Evolutionary conservation across 2,888 invertebrate species (phyloP).

Genomic region (Congeria kusceri): DNA sequence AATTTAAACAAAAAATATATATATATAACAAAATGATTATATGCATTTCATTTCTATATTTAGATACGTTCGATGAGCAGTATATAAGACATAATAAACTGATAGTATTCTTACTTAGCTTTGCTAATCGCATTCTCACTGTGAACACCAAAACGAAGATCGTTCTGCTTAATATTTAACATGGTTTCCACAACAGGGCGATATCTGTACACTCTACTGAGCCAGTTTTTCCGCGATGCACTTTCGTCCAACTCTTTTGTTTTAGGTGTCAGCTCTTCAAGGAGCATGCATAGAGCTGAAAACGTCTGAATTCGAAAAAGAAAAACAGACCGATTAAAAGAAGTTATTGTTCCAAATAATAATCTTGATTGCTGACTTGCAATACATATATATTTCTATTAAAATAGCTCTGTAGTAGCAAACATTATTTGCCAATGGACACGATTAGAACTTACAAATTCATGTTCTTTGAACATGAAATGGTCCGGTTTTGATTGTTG

Average conservation of each 20-base stretch:
- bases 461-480: constrained; percentile 49
- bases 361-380: too few relatives aligned
- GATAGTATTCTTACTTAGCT: neutral
- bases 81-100: neutral
- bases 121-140: too few relatives aligned
- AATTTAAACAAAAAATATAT: neutral
- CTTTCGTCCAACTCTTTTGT: neutral
- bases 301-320: neutral
- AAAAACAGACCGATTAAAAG: too few relatives aligned
- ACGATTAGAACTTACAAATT: constrained; percentile 55
- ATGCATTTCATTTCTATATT: too few relatives aligned
- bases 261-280: neutral
- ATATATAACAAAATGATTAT: too few relatives aligned
- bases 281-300: constrained; percentile 1
- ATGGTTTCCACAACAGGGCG: constrained; percentile 6
- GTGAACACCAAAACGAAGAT: neutral
- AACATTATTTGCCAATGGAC: too few relatives aligned
- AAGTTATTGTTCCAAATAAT: too few relatives aligned
- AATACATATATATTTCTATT: too few relatives aligned
- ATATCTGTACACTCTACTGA: neutral
- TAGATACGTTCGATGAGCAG: too few relatives aligned
- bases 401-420: too few relatives aligned
- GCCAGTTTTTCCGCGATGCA: neutral
- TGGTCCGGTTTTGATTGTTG: constrained; percentile 40
- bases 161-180: neutral